These are phyloP conservation scores for Ammospiza caudacuta DNA, from an alignment of 2,113 vertebrate species.

Conservation along the genomic window DNA sequence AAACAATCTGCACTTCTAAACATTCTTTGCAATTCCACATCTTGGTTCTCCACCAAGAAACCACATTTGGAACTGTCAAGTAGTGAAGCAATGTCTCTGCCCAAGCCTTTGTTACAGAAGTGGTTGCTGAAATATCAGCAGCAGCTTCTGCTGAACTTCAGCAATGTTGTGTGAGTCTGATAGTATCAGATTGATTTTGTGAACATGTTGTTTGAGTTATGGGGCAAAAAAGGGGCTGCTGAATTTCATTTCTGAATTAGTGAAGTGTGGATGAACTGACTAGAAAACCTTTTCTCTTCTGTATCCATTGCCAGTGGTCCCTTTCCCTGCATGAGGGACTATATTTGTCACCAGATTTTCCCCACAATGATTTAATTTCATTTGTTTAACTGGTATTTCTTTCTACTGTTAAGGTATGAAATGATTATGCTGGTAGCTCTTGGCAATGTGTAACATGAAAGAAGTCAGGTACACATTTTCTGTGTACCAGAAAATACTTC, in stretches of 20 bases:
- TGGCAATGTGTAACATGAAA: background rate
- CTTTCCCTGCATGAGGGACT: background rate
- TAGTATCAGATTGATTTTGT: background rate
- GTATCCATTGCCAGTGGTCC: background rate
- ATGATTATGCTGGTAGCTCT: background rate
- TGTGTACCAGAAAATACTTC: background rate
- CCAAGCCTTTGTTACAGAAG: background rate
- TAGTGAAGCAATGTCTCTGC: background rate
- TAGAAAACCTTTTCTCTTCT: background rate
- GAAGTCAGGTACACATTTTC: background rate
- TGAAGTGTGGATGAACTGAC: background rate
- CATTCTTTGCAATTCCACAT: background rate
- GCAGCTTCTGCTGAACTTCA: too few species aligned
- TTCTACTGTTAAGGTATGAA: background rate
- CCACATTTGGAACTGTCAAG: background rate
- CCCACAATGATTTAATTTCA: background rate
- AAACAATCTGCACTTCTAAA: background rate
- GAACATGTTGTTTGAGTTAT: background rate
- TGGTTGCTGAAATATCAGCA: background rate
- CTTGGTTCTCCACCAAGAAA: background rate
- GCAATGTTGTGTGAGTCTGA: background rate
- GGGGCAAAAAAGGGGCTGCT: fast-evolving
- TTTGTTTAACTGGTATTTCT: background rate
- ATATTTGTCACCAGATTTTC: background rate
- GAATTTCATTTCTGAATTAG: background rate